Conservation (phyloP, 1,140 invertebrate genomes). For the Lerema accius region DNA sequence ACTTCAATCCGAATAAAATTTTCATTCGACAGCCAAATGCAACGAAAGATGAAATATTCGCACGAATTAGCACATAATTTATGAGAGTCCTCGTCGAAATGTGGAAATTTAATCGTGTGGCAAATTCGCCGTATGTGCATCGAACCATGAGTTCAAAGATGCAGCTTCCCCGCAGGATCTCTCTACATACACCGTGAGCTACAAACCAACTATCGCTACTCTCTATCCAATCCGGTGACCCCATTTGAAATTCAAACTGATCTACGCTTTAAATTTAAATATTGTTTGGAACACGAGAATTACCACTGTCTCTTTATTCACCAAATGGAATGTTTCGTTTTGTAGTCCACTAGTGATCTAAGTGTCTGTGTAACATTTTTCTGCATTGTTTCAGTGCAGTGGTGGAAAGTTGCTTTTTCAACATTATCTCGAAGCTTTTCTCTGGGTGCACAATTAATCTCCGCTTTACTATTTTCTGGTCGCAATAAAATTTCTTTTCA, state of each 20-base stretch:
- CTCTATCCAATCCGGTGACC: slow-evolving; percentile 19
- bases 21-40: background rate
- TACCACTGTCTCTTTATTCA: slow-evolving; percentile 20
- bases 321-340: slow-evolving; percentile 18
- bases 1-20: slow-evolving; percentile 2
- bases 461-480: slow-evolving; percentile 27
- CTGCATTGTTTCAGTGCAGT: slow-evolving; percentile 19
- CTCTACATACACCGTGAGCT: slow-evolving; percentile 18
- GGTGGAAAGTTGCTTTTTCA: slow-evolving; percentile 24
- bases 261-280: slow-evolving; percentile 14
- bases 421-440: slow-evolving; percentile 19
- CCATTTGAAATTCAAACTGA: slow-evolving; percentile 24
- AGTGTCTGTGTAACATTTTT: slow-evolving; percentile 20
- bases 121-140: slow-evolving; percentile 23
- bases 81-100: slow-evolving; percentile 20
- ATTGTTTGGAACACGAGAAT: slow-evolving; percentile 7
- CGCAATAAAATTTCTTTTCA: slow-evolving; percentile 23
- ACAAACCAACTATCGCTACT: slow-evolving; percentile 15
- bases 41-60: slow-evolving; percentile 19
- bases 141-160: slow-evolving; percentile 29
- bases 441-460: slow-evolving; percentile 19
- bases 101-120: slow-evolving; percentile 30
- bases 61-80: slow-evolving; percentile 28
- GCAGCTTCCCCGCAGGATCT: slow-evolving; percentile 18
- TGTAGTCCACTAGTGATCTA: slow-evolving; percentile 5